phyloP scores from a whole-genome alignment of 2,113 vertebrate species.

The Oenanthe melanoleuca region DNA sequence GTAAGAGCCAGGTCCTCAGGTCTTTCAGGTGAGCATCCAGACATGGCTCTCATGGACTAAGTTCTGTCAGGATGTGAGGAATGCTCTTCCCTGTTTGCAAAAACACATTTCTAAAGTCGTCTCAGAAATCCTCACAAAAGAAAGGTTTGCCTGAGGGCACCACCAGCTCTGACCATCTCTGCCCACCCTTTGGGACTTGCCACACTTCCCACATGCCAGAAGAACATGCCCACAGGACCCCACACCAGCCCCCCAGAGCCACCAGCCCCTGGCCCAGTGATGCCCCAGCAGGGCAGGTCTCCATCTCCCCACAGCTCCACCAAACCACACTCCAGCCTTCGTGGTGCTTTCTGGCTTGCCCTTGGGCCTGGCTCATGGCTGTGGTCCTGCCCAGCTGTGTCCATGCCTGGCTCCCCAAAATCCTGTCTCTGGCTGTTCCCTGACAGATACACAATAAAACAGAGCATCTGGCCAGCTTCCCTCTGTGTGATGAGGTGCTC shows the following conservation, averaged over 20 bases:
- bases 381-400: not conserved
- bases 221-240: not conserved
- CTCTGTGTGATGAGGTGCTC: not conserved
- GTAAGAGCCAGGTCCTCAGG: not conserved
- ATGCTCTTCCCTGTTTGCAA: not conserved
- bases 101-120: not conserved
- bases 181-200: not conserved
- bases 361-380: not conserved
- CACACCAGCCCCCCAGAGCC: not conserved
- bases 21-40: not conserved
- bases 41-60: not conserved
- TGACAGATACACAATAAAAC: not conserved
- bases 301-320: too few species aligned
- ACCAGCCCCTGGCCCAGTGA: fast-evolving
- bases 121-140: not conserved
- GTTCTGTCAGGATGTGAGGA: not conserved
- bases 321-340: not conserved
- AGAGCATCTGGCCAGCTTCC: not conserved
- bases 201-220: not conserved
- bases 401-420: fast-evolving
- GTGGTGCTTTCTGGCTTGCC: not conserved
- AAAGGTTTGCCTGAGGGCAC: too few species aligned
- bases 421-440: not conserved
- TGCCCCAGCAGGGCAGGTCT: fast-evolving
- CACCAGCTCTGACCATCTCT: not conserved